phyloP scores from a whole-genome alignment of 2,888 invertebrate genomes.

The Saturnia japonica region DNA sequence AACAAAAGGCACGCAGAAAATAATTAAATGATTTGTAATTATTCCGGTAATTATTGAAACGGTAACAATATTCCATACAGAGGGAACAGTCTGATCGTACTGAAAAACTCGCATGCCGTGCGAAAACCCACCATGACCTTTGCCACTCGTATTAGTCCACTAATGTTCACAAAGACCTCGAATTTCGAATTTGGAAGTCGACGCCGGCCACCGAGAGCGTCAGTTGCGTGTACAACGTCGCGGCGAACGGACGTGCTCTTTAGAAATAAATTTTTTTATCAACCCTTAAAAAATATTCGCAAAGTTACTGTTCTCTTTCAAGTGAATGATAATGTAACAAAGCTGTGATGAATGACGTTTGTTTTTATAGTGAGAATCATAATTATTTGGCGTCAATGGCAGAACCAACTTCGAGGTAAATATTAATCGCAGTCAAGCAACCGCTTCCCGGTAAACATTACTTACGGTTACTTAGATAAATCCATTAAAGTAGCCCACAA shows the following conservation, averaged over 20 bases:
- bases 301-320: not conserved
- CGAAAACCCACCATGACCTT: conserved; percentile 60
- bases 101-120: conserved; percentile 13
- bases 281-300: conserved; percentile 6
- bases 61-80: not conserved
- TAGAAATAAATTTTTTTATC: conserved; percentile 6
- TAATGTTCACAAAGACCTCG: conserved; percentile 67
- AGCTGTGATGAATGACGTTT: conserved; percentile 10
- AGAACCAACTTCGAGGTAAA: not conserved
- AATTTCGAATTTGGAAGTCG: conserved; percentile 60
- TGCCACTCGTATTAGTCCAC: conserved; percentile 57
- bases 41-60: not conserved
- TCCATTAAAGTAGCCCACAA: not conserved
- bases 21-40: not conserved
- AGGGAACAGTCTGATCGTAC: not conserved
- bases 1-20: not conserved
- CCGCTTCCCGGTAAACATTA: conserved; percentile 1
- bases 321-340: conserved; percentile 5
- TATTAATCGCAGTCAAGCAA: conserved; percentile 2
- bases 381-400: conserved; percentile 4
- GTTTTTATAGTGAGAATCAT: conserved; percentile 19
- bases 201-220: conserved; percentile 49
- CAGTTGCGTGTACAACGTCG: conserved; percentile 67
- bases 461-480: not conserved
- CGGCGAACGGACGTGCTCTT: conserved; percentile 51